Conservation (phyloP, 1,140 invertebrate genomes). For the Galleria mellonella region DNA sequence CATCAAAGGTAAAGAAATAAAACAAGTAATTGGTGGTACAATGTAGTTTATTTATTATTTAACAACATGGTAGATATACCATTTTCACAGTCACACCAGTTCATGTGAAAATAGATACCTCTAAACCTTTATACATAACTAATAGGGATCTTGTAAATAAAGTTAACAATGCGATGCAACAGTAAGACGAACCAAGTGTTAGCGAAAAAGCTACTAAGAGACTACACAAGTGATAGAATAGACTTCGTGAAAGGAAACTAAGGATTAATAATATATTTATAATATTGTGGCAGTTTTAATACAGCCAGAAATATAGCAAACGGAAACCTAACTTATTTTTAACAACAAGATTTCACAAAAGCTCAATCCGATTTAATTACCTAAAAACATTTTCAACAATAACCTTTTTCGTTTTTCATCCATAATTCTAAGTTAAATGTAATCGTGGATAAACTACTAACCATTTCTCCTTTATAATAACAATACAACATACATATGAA, state of each 20-base stretch:
- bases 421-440: slow-evolving; percentile 64
- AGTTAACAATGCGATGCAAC: slow-evolving; percentile 59
- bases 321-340: slow-evolving; percentile 40
- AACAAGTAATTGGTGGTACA: slow-evolving; percentile 65
- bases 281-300: slow-evolving; percentile 27
- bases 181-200: slow-evolving; percentile 42
- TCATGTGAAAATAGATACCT: slow-evolving; percentile 70
- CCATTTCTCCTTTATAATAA: slow-evolving; percentile 58
- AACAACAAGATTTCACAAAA: slow-evolving; percentile 64
- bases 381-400: slow-evolving; percentile 73
- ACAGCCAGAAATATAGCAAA: slow-evolving; percentile 30
- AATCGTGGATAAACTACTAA: slow-evolving; percentile 67
- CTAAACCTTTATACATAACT: slow-evolving; percentile 73
- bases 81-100: slow-evolving; percentile 62
- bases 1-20: slow-evolving; percentile 23
- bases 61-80: slow-evolving; percentile 74
- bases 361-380: slow-evolving; percentile 67
- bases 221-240: slow-evolving; percentile 32
- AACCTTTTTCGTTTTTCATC: slow-evolving; percentile 55
- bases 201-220: slow-evolving; percentile 51
- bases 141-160: slow-evolving; percentile 60
- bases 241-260: slow-evolving; percentile 27
- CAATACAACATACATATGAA: slow-evolving; percentile 65
- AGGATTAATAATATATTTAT: slow-evolving; percentile 29
- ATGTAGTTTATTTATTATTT: slow-evolving; percentile 76